Base-by-base conservation (phyloP, 2,113 vertebrate genomes). In the Pelecanus crispus region DNA sequence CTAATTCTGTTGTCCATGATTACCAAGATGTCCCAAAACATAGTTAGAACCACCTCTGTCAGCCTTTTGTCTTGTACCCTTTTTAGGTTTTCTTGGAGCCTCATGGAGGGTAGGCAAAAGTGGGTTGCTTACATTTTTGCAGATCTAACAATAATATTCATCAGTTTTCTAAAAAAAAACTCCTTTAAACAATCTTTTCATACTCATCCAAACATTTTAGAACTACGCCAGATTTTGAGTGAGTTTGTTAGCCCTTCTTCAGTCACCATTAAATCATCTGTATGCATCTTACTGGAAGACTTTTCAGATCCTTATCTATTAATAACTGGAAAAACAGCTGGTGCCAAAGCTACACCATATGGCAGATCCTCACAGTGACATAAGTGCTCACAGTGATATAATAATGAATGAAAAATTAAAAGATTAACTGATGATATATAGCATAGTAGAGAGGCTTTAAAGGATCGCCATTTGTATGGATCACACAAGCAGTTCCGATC, bases 291-390 rank as follows among this genome's bases (percentile, higher is more conserved):
- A 63, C n/a, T 67, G 78, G 32, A 93, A 86, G 52, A 83, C 6
- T 93, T 94, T 90, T 84, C 65, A 79, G 59, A 84, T 92, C 0
- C 1, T 73, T 84, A 74, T 67, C 68, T 90, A 84, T 86, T 92
- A 95, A 84, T 92, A 90, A 78, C 53, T 31, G 26, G 55, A 81
- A 90, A 94, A 93, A 32, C 72, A 88, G 59, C 67, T 90, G 75
- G 38, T 95, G 68, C 24, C 72, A 92, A 88, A 78, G 42, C 38
- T 67, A 63, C 12, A 45, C 45, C 63, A 78, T 86, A 90, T 90
- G 92, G 63, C 56, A 66, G n/a, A 83, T 53, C 65, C 59, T 88
- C 24, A 32, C 29, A 63, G 34, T 56, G 72, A 91, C 59, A 92
- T 7, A 9, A 92, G 24, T 63, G 59, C 25, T 93, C 58, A 62